These are phyloP conservation scores for Candidula unifasciata DNA, from an alignment of 2,888 invertebrate species.

Conservation along the genomic window DNA sequence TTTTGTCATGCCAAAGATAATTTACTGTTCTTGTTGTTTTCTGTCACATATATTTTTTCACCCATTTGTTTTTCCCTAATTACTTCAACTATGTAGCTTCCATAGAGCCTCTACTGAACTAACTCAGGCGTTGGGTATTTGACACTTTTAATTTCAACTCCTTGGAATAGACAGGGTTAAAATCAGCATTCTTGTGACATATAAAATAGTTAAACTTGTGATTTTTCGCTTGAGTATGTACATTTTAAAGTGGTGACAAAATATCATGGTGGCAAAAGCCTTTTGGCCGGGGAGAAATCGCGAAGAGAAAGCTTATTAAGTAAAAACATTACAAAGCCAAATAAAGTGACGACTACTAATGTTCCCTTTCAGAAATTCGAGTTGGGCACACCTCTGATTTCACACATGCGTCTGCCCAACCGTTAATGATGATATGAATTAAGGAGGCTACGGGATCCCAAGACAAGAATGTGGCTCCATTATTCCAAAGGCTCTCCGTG, in stretches of 20 bases:
- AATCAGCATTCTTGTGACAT: too few relatives aligned
- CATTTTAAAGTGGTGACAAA: neutral
- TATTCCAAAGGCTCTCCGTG: neutral
- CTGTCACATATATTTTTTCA: too few relatives aligned
- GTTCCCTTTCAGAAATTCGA: neutral
- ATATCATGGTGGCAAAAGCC: neutral
- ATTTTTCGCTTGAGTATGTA: too few relatives aligned
- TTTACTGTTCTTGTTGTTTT: too few relatives aligned
- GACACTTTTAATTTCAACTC: too few relatives aligned
- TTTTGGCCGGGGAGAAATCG: neutral
- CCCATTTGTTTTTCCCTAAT: too few relatives aligned
- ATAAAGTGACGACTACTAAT: neutral
- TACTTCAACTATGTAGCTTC: too few relatives aligned
- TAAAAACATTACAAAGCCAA: neutral
- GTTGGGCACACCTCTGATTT: neutral
- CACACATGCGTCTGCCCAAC: neutral
- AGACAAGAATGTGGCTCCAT: neutral
- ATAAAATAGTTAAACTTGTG: too few relatives aligned
- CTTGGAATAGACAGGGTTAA: too few relatives aligned
- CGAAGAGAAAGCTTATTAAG: neutral
- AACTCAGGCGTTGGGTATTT: too few relatives aligned
- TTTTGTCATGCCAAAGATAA: too few relatives aligned
- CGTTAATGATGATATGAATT: neutral
- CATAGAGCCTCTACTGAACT: too few relatives aligned
- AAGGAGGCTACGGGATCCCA: neutral